Evolutionary conservation across 2,113 vertebrate genomes (phyloP).

Genomic region (Silurus meridionalis): DNA sequence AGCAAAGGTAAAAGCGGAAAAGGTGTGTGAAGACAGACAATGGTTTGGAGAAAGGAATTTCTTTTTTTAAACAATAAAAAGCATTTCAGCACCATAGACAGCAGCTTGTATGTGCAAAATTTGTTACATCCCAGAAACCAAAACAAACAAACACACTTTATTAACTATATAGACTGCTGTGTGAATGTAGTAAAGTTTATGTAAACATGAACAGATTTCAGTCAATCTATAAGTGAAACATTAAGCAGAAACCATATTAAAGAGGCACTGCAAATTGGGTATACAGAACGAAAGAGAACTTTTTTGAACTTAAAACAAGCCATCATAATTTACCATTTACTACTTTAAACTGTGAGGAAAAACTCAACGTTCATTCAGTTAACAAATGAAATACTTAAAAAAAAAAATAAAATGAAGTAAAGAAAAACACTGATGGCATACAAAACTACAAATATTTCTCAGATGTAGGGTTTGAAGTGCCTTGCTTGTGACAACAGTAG

Average conservation of each 20-base stretch:
- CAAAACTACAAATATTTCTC: conserved; percentile 30
- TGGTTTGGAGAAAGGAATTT: neutral
- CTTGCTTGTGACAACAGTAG: conserved; percentile 67
- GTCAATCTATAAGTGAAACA: neutral
- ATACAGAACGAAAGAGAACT: neutral
- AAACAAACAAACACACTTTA: neutral
- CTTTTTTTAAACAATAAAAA: neutral
- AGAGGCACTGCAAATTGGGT: neutral
- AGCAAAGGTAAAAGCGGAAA: no score
- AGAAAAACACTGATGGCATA: conserved; percentile 20
- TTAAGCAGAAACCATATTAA: neutral
- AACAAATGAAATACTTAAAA: neutral
- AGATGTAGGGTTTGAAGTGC: conserved; percentile 54
- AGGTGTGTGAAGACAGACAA: neutral
- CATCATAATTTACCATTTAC: conserved; percentile 48
- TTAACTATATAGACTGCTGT: no score
- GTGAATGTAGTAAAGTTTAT: no score
- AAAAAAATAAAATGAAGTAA: neutral
- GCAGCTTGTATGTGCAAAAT: conserved; percentile 27
- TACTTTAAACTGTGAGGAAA: conserved; percentile 6
- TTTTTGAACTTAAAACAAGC: conserved; percentile 8
- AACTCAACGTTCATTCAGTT: neutral
- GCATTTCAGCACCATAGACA: conserved; percentile 55
- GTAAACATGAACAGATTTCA: neutral
- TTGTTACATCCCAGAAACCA: conserved; percentile 6